Evolutionary conservation across 2,888 invertebrate species (phyloP), one percentile per base, ranked within the genome.

Genomic region (Argynnis bischoffii): DNA sequence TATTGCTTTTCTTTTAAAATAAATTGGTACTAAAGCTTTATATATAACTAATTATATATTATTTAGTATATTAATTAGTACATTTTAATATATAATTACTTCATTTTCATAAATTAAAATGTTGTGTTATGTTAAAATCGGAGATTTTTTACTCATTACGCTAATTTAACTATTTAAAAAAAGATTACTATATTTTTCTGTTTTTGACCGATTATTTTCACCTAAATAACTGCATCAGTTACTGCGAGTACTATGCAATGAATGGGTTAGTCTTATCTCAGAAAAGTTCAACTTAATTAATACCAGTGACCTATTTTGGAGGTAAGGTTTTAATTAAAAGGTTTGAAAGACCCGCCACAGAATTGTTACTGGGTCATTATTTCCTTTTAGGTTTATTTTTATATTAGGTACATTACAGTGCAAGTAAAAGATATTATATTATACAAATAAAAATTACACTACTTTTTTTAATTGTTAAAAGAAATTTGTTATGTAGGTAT

Each of bases 241-340:
- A 46, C 15, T 48, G 8, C 31, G 21, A 50, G 21, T 60, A 59
- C 21, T 21, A 48, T 4, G 16, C 14, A 21, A 14, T 54, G 18
- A 53, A 48, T 35, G 14, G 2, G 54, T 50, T 31, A 54, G 46
- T 64, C 14, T 48, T 47, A 8, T 18, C 14, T 48, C 35, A 55
- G 56, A 67, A 67, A 67, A 67, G 35, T 48, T 56, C 65, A 57
- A 57, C 65, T n/a, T 64, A 31, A 64, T 59, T 64, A 63, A 64
- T 64, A 18, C 18, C 54, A 59, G 57, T 51, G 70, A 66, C 70
- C 70, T 66, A 63, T 63, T 69, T 70, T 54, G 57, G 50, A 65
- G 57, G 56, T 46, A 69, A 63, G 63, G 46, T 63, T 63, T 69
- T 69, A 69, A 67, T 69, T 67, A 65, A 69, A 63, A 69, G 54